Percentiles rank a stretch among this genome's conserved stretches.
Conservation (phyloP, 2,888 invertebrate species). For the Dorcus hopei region DNA sequence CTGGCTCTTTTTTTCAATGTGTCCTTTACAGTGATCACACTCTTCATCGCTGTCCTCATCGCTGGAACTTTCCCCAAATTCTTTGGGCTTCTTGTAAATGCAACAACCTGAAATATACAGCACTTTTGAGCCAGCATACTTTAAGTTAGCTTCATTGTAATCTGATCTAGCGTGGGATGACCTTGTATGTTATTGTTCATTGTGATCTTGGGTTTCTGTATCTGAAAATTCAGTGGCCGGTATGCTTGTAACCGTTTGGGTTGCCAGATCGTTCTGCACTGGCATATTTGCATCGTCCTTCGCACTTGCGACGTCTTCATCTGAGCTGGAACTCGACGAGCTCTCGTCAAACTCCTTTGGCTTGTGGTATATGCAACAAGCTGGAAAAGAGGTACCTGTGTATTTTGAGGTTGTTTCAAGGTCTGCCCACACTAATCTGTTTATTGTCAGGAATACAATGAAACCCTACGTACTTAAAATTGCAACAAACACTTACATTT, state of each 20-base stretch:
- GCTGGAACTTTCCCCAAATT: conserved; percentile 86
- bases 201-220: too few relatives aligned
- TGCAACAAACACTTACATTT: conserved; percentile 69
- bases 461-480: too few relatives aligned
- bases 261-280: too few relatives aligned
- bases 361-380: conserved; percentile 93
- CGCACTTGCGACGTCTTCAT: conserved; percentile 85
- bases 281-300: conserved; percentile 64
- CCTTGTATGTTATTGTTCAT: too few relatives aligned
- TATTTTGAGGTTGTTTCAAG: too few relatives aligned
- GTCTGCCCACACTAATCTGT: too few relatives aligned
- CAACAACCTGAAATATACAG: conserved; percentile 72
- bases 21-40: conserved; percentile 84
- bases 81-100: conserved; percentile 86
- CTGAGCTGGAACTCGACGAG: conserved; percentile 72
- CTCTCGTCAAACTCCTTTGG: conserved; percentile 87
- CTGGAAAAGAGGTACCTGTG: conserved; percentile 48
- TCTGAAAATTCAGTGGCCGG: too few relatives aligned
- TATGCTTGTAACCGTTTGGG: too few relatives aligned
- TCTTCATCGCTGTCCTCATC: conserved; percentile 79
- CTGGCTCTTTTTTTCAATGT: conserved; percentile 60
- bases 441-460: too few relatives aligned
- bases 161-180: too few relatives aligned
- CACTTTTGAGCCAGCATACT: background rate
- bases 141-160: background rate